phyloP scores from a whole-genome alignment of 2,113 vertebrate genomes.

The Cyanocitta stelleri region DNA sequence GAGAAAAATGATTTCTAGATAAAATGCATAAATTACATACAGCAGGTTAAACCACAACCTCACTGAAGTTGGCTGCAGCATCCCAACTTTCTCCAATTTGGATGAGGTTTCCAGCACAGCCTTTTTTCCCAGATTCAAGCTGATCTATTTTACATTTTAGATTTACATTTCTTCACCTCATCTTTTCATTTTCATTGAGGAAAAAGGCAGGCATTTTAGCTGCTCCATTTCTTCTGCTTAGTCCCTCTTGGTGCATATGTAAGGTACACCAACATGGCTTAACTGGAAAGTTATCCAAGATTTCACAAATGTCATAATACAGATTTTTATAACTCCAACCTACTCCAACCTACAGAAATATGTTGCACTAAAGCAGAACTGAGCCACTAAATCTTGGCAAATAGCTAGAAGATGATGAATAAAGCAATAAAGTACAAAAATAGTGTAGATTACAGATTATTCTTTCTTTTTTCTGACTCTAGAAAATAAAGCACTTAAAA shows the following conservation, averaged over 20 bases:
- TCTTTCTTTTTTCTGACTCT: not conserved
- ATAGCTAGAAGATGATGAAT: constrained; percentile 18
- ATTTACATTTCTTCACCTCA: not conserved
- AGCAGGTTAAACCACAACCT: not conserved
- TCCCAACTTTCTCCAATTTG: not conserved
- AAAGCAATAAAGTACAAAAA: constrained; percentile 34
- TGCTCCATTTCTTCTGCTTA: not conserved
- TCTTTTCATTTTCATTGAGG: constrained; percentile 19
- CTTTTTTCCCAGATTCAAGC: not conserved
- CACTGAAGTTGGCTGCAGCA: not conserved
- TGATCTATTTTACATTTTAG: not conserved
- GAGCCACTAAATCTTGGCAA: constrained; percentile 26
- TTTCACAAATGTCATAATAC: constrained; percentile 60
- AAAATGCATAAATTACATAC: not conserved
- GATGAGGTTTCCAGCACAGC: not conserved
- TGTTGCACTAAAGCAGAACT: constrained; percentile 30
- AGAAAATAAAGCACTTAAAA: not conserved
- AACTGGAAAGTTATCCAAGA: constrained; percentile 43
- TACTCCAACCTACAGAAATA: constrained; percentile 68
- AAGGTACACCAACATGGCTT: constrained; percentile 12
- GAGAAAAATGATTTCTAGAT: not conserved
- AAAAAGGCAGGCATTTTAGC: constrained; percentile 6
- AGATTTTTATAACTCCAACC: constrained; percentile 64
- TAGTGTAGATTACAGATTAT: not conserved
- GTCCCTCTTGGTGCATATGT: not conserved